These are phyloP conservation scores for Achlya flavicornis DNA, from an alignment of 2,888 invertebrate species.

Conservation along the genomic window DNA sequence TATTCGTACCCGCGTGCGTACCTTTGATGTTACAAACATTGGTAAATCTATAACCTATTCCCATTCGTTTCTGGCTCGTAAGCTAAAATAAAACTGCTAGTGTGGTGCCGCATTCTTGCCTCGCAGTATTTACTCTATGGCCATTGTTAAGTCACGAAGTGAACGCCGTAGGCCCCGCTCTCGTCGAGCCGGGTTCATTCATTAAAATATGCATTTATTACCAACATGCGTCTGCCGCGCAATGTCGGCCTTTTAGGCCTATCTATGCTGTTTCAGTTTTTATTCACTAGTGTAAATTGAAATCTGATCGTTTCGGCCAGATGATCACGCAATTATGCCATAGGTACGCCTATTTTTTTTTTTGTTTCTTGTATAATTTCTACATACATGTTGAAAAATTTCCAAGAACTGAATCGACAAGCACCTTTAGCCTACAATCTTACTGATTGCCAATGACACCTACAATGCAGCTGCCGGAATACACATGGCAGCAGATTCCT, in stretches of 20 bases:
- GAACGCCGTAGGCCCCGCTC: constrained; percentile 55
- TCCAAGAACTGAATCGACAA: too few species aligned
- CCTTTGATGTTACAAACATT: too few species aligned
- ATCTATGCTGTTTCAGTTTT: not conserved
- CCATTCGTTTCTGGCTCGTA: not conserved
- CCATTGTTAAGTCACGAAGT: constrained; percentile 65
- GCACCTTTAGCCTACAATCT: too few species aligned
- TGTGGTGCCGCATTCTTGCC: not conserved
- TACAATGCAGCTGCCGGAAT: too few species aligned
- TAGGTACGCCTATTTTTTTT: not conserved
- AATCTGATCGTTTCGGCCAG: not conserved
- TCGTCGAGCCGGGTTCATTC: constrained; percentile 68
- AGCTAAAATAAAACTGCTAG: not conserved
- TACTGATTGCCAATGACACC: too few species aligned
- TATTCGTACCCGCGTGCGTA: too few species aligned
- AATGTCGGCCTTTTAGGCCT: constrained; percentile 20
- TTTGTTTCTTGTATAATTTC: not conserved
- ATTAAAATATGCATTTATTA: constrained; percentile 74
- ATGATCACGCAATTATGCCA: not conserved
- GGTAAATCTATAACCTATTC: not conserved
- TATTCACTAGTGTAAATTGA: constrained; percentile 1
- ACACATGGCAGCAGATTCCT: too few species aligned
- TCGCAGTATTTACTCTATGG: constrained; percentile 49
- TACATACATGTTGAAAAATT: too few species aligned
- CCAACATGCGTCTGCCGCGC: constrained; percentile 49